Conservation (phyloP, 2,888 invertebrate genomes). For the Lasius fuliginosus region DNA sequence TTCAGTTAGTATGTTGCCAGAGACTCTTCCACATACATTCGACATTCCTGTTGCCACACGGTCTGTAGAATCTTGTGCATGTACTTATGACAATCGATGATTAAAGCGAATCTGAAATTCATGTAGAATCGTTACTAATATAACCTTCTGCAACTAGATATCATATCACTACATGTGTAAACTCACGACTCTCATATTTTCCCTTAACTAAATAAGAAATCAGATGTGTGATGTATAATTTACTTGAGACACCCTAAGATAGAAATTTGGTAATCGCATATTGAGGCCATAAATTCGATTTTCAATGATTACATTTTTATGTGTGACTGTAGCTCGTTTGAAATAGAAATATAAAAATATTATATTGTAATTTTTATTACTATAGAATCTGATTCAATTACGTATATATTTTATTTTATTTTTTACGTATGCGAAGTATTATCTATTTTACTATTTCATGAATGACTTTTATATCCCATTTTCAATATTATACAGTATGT, state of each 20-base stretch:
- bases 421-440: neutral
- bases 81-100: conserved; percentile 16
- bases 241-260: neutral
- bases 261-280: conserved; percentile 10
- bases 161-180: conserved; percentile 8
- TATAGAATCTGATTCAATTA: neutral
- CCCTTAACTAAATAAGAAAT: neutral
- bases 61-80: conserved; percentile 53
- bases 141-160: conserved; percentile 6
- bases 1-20: conserved; percentile 32
- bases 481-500: neutral
- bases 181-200: conserved; percentile 1
- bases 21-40: conserved; percentile 44
- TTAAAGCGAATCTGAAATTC: conserved; percentile 29
- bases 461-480: neutral
- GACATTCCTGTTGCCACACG: conserved; percentile 51
- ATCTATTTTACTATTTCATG: neutral
- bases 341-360: neutral
- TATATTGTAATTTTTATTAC: neutral
- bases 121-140: conserved; percentile 46
- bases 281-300: conserved; percentile 5
- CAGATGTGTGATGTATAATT: conserved; percentile 6
- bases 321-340: neutral
- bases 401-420: neutral
- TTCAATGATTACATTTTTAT: neutral